Conservation (phyloP, 2,113 vertebrate species). For the Microcebus jonahi region DNA sequence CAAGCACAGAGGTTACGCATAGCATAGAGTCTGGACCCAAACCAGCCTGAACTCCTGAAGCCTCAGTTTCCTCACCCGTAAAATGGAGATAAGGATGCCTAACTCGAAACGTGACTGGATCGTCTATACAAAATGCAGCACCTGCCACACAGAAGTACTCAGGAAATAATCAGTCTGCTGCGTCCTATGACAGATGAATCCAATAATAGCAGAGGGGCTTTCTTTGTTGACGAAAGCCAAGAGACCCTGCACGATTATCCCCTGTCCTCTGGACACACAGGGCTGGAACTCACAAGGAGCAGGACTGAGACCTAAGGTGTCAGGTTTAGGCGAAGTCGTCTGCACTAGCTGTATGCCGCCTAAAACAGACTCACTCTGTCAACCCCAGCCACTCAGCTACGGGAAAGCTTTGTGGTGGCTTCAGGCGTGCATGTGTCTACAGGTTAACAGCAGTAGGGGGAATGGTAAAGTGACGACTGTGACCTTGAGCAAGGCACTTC, state of each 20-base stretch:
- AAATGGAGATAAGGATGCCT: neutral
- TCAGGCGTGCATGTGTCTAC: neutral
- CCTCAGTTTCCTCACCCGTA: neutral
- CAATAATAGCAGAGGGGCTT: neutral
- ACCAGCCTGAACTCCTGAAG: neutral
- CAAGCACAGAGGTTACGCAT: neutral
- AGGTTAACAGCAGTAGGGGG: neutral
- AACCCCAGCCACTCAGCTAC: fast-evolving
- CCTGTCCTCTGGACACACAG: neutral
- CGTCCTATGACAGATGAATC: neutral
- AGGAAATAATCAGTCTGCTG: neutral
- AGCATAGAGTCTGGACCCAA: neutral
- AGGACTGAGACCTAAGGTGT: neutral
- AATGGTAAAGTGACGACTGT: neutral
- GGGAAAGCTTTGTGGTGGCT: neutral
- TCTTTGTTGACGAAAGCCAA: neutral
- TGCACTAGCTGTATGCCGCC: too few relatives aligned
- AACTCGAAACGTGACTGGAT: neutral
- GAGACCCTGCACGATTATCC: neutral
- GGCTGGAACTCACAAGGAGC: neutral
- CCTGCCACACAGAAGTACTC: neutral
- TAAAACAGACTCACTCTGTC: neutral
- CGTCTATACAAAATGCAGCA: neutral
- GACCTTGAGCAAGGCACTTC: slow-evolving; percentile 61
- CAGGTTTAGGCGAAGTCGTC: neutral